Percentiles rank a stretch among this genome's conserved stretches.
These are phyloP conservation scores for Drepanosiphum platanoidis DNA, from an alignment of 2,888 invertebrate genomes.

Conservation along the genomic window DNA sequence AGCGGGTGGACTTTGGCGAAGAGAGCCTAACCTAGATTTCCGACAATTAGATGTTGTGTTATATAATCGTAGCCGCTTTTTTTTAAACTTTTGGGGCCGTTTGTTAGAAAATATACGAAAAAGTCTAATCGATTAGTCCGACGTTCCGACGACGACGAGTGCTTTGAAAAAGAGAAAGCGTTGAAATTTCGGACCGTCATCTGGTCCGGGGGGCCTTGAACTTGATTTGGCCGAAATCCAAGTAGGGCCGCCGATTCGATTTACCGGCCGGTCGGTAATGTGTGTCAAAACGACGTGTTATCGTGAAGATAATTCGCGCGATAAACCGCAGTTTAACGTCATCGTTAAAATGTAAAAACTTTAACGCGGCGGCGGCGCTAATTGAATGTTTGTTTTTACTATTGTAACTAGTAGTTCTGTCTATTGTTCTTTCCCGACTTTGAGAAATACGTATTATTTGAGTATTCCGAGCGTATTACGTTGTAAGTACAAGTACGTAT, in stretches of 20 bases:
- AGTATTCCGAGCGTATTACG: not conserved
- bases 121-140: not conserved
- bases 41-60: not conserved
- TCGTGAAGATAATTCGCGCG: not conserved
- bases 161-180: constrained; percentile 46
- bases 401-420: not conserved
- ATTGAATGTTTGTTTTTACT: not conserved
- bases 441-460: too few species aligned
- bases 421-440: not conserved
- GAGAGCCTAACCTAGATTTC: not conserved
- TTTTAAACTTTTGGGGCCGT: too few species aligned
- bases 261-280: constrained; percentile 6
- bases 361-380: not conserved
- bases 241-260: constrained; percentile 10
- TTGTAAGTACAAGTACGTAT: not conserved
- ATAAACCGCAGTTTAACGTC: not conserved
- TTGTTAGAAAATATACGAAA: too few species aligned
- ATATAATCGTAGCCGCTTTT: not conserved
- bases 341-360: not conserved
- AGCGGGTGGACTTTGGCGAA: not conserved
- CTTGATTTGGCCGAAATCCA: constrained; percentile 42
- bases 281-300: constrained; percentile 34
- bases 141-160: too few species aligned
- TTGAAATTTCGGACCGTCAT: not conserved
- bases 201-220: constrained; percentile 47